A percentile compares a stretch with the other conserved stretches of the same genome.
Conservation (phyloP, 2,113 vertebrate species). For the Paralichthys olivaceus region DNA sequence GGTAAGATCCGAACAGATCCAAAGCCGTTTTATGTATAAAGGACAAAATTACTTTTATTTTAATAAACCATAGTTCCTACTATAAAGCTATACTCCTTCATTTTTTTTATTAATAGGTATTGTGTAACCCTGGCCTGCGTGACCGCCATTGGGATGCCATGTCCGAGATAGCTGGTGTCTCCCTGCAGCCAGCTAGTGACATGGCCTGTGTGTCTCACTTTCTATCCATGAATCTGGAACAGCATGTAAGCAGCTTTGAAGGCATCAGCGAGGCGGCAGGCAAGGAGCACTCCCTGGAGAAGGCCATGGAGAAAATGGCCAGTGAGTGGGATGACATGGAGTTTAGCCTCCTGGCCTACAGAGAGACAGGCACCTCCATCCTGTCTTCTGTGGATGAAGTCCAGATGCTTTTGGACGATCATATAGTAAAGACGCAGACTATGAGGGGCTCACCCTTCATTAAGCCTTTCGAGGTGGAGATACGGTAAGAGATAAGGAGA, state of each 20-base stretch:
- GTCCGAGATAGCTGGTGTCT: conserved; percentile 80
- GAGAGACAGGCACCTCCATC: conserved; percentile 88
- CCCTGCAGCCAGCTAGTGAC: conserved; percentile 80
- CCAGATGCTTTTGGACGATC: conserved; percentile 91
- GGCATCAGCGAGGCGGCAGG: conserved; percentile 87
- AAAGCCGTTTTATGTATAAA: not conserved
- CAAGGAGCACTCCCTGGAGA: conserved; percentile 89
- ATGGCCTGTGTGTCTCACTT: conserved; percentile 80
- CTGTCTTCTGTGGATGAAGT: conserved; percentile 88
- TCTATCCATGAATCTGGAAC: conserved; percentile 84
- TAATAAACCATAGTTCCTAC: not conserved
- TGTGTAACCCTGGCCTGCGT: conserved; percentile 89
- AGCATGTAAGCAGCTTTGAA: conserved; percentile 83
- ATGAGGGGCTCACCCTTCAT: conserved; percentile 90
- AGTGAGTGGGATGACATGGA: conserved; percentile 85
- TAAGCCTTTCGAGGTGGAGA: conserved; percentile 87
- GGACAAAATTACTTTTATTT: not conserved
- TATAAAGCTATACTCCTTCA: not conserved
- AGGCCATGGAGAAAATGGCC: conserved; percentile 89
- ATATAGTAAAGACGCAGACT: conserved; percentile 91
- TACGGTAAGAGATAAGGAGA: conserved; percentile 77
- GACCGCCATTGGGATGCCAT: conserved; percentile 88
- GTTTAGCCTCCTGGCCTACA: conserved; percentile 84
- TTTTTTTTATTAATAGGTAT: conserved; percentile 68
- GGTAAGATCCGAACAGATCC: conserved; percentile 62